Evolutionary conservation across 2,888 invertebrate genomes (phyloP), one percentile per base, ranked within the genome.

Genomic region (Eupithecia tripunctaria): DNA sequence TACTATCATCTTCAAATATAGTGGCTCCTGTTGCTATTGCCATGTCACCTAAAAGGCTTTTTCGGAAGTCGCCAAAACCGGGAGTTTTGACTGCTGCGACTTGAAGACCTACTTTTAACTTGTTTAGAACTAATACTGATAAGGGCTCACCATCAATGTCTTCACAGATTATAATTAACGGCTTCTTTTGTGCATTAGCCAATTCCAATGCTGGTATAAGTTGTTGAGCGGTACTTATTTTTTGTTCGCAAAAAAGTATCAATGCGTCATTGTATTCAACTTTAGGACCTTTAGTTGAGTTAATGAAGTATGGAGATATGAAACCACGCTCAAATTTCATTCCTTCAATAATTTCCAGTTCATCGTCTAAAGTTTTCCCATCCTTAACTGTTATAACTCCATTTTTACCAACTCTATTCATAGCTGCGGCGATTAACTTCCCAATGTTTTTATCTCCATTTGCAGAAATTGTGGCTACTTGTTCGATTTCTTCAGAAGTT

Each of bases 341-440:
- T 70, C 99, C 99, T 92, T 99, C 99, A 85, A 98, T 98, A 32
- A 98, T 80, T 94, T 99, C 99, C 75, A 99, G 93, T 89, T 99
- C 99, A 93, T 99, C 99, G 73, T 95, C 95, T 71, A 99, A 93
- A 0, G 99, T 99, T 95, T 99, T 99, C 18, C 99, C 99, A 91
- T 99, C 99, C 93, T 99, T 99, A 0, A 99, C 99, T 10, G 99
- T 99, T 78, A 99, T 99, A 38, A 99, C 99, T 70, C 99, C 99
- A 90, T 99, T 98, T 86, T 98, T 97, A 7, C 99, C 99, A 69
- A 99, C 99, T 89, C 95, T 96, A 84, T 98, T 97, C 99, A 99
- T 99, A 32, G 99, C 99, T 85, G 97, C 96, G 32, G 99, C 98
- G 81, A 99, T 99, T 41, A 99, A 95, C 81, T 97, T 96, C 63